A percentile compares a stretch with the other conserved stretches of the same genome.
phyloP scores from a whole-genome alignment of 2,888 invertebrate genomes.

The Diabrotica balteata region DNA sequence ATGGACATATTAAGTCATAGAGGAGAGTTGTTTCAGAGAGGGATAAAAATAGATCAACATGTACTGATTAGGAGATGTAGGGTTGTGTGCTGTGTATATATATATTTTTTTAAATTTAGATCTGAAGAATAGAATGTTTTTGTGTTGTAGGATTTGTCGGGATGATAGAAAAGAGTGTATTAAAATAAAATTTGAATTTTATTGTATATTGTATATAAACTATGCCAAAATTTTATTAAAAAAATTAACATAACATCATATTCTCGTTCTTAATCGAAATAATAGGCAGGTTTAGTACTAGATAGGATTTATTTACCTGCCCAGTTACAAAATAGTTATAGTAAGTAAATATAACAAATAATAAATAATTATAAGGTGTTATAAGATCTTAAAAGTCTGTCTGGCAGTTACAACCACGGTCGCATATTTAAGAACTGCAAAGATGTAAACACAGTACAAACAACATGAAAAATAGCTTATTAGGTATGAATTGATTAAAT shows the following conservation, averaged over 20 bases:
- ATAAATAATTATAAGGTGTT: conserved; percentile 48
- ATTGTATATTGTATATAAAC: conserved; percentile 30
- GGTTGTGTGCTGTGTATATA: too few species aligned
- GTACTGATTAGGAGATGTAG: too few species aligned
- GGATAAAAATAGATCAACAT: too few species aligned
- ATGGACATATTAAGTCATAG: too few species aligned
- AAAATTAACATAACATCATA: conserved; percentile 41
- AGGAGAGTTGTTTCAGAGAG: too few species aligned
- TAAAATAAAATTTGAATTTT: conserved; percentile 29
- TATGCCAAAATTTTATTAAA: conserved; percentile 45
- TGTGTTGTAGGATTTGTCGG: too few species aligned
- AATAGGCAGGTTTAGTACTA: conserved; percentile 50
- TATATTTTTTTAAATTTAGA: too few species aligned
- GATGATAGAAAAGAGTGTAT: background rate
- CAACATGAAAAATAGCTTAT: conserved; percentile 45
- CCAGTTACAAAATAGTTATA: conserved; percentile 48
- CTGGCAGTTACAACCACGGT: conserved; percentile 55
- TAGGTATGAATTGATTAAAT: conserved; percentile 35
- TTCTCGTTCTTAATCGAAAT: conserved; percentile 40
- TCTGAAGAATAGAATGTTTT: too few species aligned
- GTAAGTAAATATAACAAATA: conserved; percentile 50
- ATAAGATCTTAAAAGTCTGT: conserved; percentile 50
- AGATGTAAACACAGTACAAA: conserved; percentile 48
- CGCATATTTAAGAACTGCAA: conserved; percentile 46
- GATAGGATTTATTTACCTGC: conserved; percentile 53